Conservation (phyloP, 2,113 vertebrate species). For the Zosterops lateralis region DNA sequence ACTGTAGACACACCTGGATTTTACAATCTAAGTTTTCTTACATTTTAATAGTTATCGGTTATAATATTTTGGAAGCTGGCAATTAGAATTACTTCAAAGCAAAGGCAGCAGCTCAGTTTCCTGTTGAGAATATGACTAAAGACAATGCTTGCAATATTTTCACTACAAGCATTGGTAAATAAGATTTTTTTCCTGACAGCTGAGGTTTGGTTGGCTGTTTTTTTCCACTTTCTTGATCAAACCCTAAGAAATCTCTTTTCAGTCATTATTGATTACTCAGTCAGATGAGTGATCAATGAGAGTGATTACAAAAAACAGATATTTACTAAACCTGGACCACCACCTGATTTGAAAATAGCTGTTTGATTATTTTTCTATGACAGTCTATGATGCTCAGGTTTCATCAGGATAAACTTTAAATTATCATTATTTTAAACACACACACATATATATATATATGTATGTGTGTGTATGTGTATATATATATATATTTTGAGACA, state of each 20-base stretch:
- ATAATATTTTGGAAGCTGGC: neutral
- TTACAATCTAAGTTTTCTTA: neutral
- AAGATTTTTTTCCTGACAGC: neutral
- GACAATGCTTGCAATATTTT: neutral
- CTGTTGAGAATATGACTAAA: neutral
- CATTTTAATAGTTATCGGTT: neutral
- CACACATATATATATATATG: fast-evolving
- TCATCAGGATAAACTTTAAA: neutral
- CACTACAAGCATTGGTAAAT: neutral
- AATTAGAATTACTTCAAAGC: neutral
- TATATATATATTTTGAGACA: neutral
- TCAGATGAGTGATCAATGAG: neutral
- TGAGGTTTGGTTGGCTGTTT: neutral
- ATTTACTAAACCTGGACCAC: neutral
- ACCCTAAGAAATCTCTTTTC: neutral
- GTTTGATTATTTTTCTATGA: neutral
- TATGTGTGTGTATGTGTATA: no score
- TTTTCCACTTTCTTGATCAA: neutral
- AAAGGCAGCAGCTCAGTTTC: neutral
- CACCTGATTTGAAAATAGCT: neutral
- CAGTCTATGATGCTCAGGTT: neutral
- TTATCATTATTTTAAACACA: neutral
- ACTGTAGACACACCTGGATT: neutral
- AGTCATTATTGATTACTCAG: neutral
- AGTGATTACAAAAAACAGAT: neutral